Base-by-base conservation (phyloP, 2,797 vertebrate genomes). In the Acridotheres tristis region DNA sequence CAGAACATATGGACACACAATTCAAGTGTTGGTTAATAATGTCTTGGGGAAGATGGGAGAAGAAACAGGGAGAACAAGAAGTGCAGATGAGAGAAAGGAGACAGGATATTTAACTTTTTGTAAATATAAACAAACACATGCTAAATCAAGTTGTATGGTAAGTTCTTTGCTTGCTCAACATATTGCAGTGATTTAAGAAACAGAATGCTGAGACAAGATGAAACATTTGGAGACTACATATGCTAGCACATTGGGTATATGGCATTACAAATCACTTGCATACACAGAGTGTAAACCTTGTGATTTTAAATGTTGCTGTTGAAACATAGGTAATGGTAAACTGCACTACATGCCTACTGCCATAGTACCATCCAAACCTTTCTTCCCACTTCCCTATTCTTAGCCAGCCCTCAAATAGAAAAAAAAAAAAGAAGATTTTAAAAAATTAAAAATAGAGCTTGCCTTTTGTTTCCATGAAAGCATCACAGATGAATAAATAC, bases 141-240 rank as follows among this genome's bases (percentile, higher is more conserved):
- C 73, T 89, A 90, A 89, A 94, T 43, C 67, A 92, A 89, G 55
- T 89, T 72, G 66, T 74, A 77, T 1, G 11, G 29, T 27, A 90
- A 93, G 66, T 75, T 66, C 66, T 95, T 84, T 58, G 25, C 88
- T 80, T 76, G 80, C 65, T 94, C 76, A 93, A 93, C 94, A 94
- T 88, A 93, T 80, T 97, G 94, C 81, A 95, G 89, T 73, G 73
- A 95, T 96, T 97, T 93, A 93, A 90, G 95, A 84, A 95, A 3
- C 67, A 66, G 85, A 91, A 92, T 77, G 76, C 79, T 1, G 26
- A 92, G 58, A 75, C 54, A 93, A 93, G 74, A 80, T 82, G 75
- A 81, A 91, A 85, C 89, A 84, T 82, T 95, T 93, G 90, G 80
- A 95, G 85, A 42, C 73, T 91, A 62, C 94, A 95, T 94, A 97